phyloP scores from a whole-genome alignment of 2,888 invertebrate species.

The Maniola hyperantus region DNA sequence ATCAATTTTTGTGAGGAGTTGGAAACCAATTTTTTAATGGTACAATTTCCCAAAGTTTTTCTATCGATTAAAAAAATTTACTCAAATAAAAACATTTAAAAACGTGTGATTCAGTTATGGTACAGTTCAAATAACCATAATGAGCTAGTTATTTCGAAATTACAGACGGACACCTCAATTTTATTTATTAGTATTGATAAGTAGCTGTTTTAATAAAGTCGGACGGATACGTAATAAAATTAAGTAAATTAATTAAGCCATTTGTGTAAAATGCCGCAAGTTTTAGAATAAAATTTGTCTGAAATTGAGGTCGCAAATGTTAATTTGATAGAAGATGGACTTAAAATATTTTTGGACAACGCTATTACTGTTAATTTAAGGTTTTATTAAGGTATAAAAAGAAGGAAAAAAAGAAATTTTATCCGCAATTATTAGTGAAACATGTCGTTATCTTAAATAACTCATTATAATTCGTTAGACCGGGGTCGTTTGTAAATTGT shows the following conservation, averaged over 20 bases:
- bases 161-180: too few species aligned
- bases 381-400: background rate
- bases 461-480: background rate
- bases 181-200: too few species aligned
- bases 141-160: too few species aligned
- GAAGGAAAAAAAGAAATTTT: background rate
- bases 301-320: background rate
- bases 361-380: background rate
- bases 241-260: background rate
- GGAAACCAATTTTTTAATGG: too few species aligned
- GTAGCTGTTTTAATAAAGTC: background rate
- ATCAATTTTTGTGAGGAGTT: too few species aligned
- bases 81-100: too few species aligned
- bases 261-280: background rate
- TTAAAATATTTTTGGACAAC: background rate
- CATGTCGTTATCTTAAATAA: slow-evolving; percentile 8
- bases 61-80: too few species aligned
- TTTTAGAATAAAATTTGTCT: background rate
- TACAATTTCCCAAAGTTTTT: too few species aligned
- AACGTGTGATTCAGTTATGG: too few species aligned
- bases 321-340: background rate
- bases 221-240: too few species aligned
- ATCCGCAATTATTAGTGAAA: slow-evolving; percentile 6
- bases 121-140: too few species aligned
- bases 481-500: background rate